Conservation (phyloP, 2,888 invertebrate genomes). For the Stictocephala bisonia region DNA sequence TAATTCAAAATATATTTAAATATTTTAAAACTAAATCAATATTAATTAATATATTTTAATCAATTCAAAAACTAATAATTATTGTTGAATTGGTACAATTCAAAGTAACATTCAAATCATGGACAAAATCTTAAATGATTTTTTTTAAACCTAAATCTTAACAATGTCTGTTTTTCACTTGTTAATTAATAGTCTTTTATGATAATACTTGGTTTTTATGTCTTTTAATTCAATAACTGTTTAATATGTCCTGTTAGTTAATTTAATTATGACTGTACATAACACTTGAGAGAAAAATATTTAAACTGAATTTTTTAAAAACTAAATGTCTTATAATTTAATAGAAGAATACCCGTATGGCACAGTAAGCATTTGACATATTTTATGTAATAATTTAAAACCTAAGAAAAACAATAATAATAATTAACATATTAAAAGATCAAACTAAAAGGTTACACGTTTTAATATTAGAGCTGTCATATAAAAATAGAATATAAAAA, state of each 20-base stretch:
- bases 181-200: too few relatives aligned
- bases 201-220: too few relatives aligned
- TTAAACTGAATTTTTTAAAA: too few relatives aligned
- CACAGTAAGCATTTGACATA: neutral
- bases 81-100: neutral
- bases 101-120: neutral
- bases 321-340: neutral
- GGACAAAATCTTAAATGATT: neutral
- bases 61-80: neutral
- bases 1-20: too few relatives aligned
- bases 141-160: too few relatives aligned
- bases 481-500: neutral
- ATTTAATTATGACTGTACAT: too few relatives aligned
- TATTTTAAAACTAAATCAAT: too few relatives aligned
- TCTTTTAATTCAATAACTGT: slow-evolving; percentile 17
- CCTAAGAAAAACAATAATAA: neutral
- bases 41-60: too few relatives aligned
- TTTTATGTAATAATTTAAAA: neutral
- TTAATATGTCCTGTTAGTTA: neutral
- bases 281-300: too few relatives aligned
- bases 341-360: neutral
- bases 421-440: neutral
- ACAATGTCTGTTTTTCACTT: too few relatives aligned
- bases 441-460: neutral
- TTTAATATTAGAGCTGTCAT: neutral